Evolutionary conservation across 2,113 vertebrate genomes (phyloP).

Genomic region (Scartelaos histophorus): DNA sequence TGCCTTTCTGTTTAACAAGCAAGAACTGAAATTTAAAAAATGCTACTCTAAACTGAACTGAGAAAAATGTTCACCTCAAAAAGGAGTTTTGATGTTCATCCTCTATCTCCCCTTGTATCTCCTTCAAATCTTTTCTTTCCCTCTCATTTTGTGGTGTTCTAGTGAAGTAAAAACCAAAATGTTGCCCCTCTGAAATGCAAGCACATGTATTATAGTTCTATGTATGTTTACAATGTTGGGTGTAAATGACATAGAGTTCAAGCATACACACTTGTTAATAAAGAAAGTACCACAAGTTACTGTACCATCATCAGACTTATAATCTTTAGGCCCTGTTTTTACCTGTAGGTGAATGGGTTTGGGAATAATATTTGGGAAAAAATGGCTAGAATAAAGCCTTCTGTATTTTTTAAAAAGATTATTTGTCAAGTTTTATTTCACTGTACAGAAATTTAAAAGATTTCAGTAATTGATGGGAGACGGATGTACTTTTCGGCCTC

Average conservation of each 20-base stretch:
- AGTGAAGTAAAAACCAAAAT: slow-evolving; percentile 81
- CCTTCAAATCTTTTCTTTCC: slow-evolving; percentile 31
- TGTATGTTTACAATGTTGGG: slow-evolving; percentile 99
- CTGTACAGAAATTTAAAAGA: slow-evolving; percentile 80
- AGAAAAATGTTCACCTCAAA: slow-evolving; percentile 54
- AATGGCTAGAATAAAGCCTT: slow-evolving; percentile 70
- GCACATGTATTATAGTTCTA: slow-evolving; percentile 99
- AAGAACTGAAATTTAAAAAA: slow-evolving; percentile 35
- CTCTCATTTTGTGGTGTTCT: slow-evolving; percentile 80
- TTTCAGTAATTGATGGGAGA: slow-evolving; percentile 71
- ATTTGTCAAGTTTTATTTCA: slow-evolving; percentile 76
- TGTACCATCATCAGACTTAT: slow-evolving; percentile 52
- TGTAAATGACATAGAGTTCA: slow-evolving; percentile 94
- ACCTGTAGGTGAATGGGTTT: slow-evolving; percentile 65
- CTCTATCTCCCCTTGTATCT: slow-evolving; percentile 21
- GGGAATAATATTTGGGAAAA: slow-evolving; percentile 63
- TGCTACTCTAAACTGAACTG: slow-evolving; percentile 60
- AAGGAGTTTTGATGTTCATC: slow-evolving; percentile 51
- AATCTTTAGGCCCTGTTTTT: slow-evolving; percentile 80
- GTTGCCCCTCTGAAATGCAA: slow-evolving; percentile 78
- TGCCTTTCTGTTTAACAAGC: slow-evolving; percentile 24
- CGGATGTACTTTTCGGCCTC: slow-evolving; percentile 90
- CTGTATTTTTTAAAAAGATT: slow-evolving; percentile 76
- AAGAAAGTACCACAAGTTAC: slow-evolving; percentile 18
- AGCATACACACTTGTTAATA: slow-evolving; percentile 44